phyloP scores from a whole-genome alignment of 2,113 vertebrate species.

The Zosterops japonicus region DNA sequence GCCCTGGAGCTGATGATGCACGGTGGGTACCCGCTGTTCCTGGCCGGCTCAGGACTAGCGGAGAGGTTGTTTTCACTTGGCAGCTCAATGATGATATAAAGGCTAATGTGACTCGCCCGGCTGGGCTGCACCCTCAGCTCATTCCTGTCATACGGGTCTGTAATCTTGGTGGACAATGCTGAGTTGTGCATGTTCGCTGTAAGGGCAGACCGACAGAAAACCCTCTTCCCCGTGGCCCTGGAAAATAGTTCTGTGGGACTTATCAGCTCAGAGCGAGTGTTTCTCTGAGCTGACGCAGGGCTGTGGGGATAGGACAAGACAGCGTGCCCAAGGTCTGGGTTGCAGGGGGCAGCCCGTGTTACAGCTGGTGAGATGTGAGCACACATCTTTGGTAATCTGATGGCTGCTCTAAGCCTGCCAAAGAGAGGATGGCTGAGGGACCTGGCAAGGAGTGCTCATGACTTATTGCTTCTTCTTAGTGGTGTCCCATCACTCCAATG shows the following conservation, averaged over 20 bases:
- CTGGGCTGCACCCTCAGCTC: constrained; percentile 46
- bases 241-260: not conserved
- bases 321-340: not conserved
- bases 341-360: not conserved
- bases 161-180: constrained; percentile 80
- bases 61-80: not conserved
- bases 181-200: constrained; percentile 74
- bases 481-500: constrained; percentile 80
- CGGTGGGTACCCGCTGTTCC: constrained; percentile 70
- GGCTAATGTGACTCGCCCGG: constrained; percentile 78
- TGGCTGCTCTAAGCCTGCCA: constrained; percentile 54
- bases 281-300: not conserved
- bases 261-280: constrained; percentile 19
- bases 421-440: not conserved
- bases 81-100: constrained; percentile 77
- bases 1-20: constrained; percentile 84
- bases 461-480: constrained; percentile 70
- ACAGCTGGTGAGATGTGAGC: constrained; percentile 74
- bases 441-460: not conserved
- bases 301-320: constrained; percentile 47
- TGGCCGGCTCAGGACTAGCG: not conserved
- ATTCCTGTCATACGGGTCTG: constrained; percentile 66
- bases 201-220: constrained; percentile 81
- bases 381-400: constrained; percentile 87
- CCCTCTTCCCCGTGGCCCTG: not conserved